Conservation (phyloP, 2,797 vertebrate genomes). For the Sparus aurata region DNA sequence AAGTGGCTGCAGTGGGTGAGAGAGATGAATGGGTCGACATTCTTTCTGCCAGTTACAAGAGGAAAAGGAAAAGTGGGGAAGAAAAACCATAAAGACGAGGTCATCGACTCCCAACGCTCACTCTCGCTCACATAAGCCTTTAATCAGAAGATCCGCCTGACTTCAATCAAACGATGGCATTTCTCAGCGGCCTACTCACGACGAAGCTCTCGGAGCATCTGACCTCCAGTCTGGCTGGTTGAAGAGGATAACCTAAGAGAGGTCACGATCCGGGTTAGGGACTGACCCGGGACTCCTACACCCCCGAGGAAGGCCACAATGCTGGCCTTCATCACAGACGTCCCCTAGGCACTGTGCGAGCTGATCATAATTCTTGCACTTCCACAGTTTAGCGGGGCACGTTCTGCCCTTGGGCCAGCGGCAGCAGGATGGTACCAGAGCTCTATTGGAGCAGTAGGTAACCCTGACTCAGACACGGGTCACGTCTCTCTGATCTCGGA, state of each 20-base stretch:
- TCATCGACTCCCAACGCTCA: slow-evolving; percentile 50
- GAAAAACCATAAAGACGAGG: slow-evolving; percentile 55
- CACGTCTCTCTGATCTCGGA: slow-evolving; percentile 71
- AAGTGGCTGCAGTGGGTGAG: neutral
- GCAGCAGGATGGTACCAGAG: slow-evolving; percentile 39
- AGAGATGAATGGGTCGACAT: slow-evolving; percentile 36
- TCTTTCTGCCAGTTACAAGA: slow-evolving; percentile 49
- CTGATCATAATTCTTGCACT: slow-evolving; percentile 61
- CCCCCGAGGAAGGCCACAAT: slow-evolving; percentile 72
- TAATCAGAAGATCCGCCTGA: slow-evolving; percentile 62
- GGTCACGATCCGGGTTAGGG: slow-evolving; percentile 69
- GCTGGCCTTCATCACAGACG: slow-evolving; percentile 72
- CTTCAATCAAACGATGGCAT: slow-evolving; percentile 70
- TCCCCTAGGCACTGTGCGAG: slow-evolving; percentile 54
- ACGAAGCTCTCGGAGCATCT: slow-evolving; percentile 51
- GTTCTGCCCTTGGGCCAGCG: slow-evolving; percentile 55
- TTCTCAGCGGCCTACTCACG: slow-evolving; percentile 69
- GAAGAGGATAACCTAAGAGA: slow-evolving; percentile 55
- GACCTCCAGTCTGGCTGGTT: slow-evolving; percentile 57
- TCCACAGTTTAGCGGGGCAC: slow-evolving; percentile 57
- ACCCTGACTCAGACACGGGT: slow-evolving; percentile 68
- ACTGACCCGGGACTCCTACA: slow-evolving; percentile 60
- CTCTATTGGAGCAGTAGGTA: slow-evolving; percentile 56
- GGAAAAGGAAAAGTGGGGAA: slow-evolving; percentile 44
- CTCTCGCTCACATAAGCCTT: slow-evolving; percentile 60